These are phyloP conservation scores for Enteromius trimaculatus DNA, from an alignment of 2,797 vertebrate species.

Conservation along the genomic window DNA sequence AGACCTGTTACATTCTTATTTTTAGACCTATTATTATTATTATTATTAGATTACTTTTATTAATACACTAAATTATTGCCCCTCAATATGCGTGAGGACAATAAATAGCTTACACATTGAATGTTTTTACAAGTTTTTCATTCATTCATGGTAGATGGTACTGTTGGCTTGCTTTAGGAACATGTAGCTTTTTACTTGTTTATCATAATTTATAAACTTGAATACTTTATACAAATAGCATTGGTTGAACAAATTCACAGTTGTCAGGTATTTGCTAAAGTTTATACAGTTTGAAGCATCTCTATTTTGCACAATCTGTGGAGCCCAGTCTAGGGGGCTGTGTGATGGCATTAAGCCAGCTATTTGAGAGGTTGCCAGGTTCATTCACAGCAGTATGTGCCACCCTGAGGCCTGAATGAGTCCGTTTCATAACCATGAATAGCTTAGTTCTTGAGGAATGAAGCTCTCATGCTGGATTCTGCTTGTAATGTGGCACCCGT, in stretches of 20 bases:
- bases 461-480: conserved; percentile 41
- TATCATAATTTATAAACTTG: not conserved
- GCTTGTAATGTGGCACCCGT: conserved; percentile 43
- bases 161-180: not conserved
- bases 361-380: conserved; percentile 62
- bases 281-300: not conserved
- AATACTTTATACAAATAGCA: not conserved
- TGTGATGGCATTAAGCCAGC: conserved; percentile 45
- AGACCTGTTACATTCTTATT: too few relatives aligned
- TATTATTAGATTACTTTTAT: too few relatives aligned
- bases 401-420: conserved; percentile 21
- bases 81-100: too few relatives aligned
- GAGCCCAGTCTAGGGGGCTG: not conserved
- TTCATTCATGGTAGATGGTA: not conserved
- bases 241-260: not conserved
- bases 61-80: too few relatives aligned
- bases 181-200: not conserved
- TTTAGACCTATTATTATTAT: too few relatives aligned
- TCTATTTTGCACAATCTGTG: not conserved
- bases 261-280: not conserved
- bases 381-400: conserved; percentile 64
- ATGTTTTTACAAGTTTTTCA: too few relatives aligned
- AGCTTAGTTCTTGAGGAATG: conserved; percentile 34
- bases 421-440: conserved; percentile 55
- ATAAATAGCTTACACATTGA: too few relatives aligned